Conservation (phyloP, 2,113 vertebrate species). For the Lasiurus borealis region DNA sequence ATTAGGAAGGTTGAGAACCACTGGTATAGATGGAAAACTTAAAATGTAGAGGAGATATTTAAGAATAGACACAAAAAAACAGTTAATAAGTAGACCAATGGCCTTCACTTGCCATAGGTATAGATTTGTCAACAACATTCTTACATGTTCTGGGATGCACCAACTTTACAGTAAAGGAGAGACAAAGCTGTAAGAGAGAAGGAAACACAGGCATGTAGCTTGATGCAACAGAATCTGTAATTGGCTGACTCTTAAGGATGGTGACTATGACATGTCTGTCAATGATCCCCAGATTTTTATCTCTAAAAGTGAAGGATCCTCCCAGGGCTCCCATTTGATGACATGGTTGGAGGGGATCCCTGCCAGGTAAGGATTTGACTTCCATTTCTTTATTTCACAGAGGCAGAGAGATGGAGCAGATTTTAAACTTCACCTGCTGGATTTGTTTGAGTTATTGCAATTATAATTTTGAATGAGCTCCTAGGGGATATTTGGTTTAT, state of each 20-base stretch:
- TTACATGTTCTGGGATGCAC: background rate
- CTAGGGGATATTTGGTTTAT: slow-evolving; percentile 14
- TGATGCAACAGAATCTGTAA: background rate
- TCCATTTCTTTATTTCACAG: slow-evolving; percentile 14
- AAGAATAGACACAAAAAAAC: background rate
- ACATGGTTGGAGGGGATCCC: background rate
- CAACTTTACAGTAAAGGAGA: background rate
- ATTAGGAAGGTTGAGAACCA: no score
- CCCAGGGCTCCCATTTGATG: background rate
- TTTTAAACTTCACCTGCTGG: slow-evolving; percentile 40
- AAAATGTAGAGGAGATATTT: background rate
- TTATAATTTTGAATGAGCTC: slow-evolving; percentile 25
- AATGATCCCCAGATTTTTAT: background rate
- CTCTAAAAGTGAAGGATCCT: background rate
- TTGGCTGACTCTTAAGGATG: background rate
- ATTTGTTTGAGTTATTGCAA: slow-evolving; percentile 45
- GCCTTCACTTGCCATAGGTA: background rate
- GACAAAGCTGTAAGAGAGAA: background rate
- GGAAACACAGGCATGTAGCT: background rate
- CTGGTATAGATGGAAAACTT: slow-evolving; percentile 3
- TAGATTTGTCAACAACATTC: background rate
- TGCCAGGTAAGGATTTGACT: background rate
- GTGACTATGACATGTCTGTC: background rate
- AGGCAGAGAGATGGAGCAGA: background rate
- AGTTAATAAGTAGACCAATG: background rate